Evolutionary conservation across 2,113 vertebrate genomes (phyloP), one percentile per base, ranked within the genome.

Genomic region (Egretta garzetta): DNA sequence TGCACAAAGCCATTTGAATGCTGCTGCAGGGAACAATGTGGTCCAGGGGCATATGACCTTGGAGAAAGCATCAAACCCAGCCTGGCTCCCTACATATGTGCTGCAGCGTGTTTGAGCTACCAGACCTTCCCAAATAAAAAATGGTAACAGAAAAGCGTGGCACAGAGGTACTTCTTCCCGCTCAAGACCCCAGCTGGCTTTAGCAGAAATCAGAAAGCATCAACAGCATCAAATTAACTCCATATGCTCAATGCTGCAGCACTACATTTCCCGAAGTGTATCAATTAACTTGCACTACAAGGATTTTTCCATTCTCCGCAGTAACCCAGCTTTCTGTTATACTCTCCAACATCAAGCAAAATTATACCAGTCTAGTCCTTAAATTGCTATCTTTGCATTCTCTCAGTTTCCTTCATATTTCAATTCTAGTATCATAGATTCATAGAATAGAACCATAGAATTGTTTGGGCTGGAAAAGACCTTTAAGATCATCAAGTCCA

Each of bases 81-180:
- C 43, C 39, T 13, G 14, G 74, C 30, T 14, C 17, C 37, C 28
- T 50, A 28, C 4, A 2, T 2, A n/a, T 0, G 15, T 5, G 11
- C 37, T 80, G 59, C 6, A 35, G 14, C 0, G 8, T 9, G 20
- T 74, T 39, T 56, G 12, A 60, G 33, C 60, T 79, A 66, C 49
- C 30, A 86, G 33, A 68, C 33, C 39, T 68, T 81, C 53, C 39
- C 58, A 39, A 73, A 90, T 14, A 4, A 23, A 32, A 82, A 64
- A 17, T 56, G 35, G 49, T 43, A 68, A 60, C 14, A 26, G 33
- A 24, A 4, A 47, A 90, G 21, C 27, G 30, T 1, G 23, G 43
- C 49, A 55, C 3, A 10, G 58, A 75, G 16, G 9, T 50, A 41
- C 22, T 53, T 66, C 45, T 71, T 88, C 16, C 27, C 73, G 45